These are phyloP conservation scores for Falco rusticolus DNA, from an alignment of 2,797 vertebrate species.

Conservation along the genomic window DNA sequence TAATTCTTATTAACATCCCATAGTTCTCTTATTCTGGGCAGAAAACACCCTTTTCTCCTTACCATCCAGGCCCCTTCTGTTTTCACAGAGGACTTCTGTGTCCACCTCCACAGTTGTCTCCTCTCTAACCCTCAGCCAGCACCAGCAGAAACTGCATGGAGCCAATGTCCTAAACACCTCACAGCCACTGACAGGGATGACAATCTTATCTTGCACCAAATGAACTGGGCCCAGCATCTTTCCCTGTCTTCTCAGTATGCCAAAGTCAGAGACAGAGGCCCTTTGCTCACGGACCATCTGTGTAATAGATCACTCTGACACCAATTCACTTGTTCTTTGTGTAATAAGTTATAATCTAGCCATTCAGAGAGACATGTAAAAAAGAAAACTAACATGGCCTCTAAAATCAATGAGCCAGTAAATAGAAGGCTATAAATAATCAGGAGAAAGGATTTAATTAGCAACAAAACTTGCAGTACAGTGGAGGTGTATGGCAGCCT, in stretches of 20 bases:
- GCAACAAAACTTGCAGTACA: neutral
- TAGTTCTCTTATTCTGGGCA: neutral
- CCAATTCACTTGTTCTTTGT: neutral
- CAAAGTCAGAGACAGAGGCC: neutral
- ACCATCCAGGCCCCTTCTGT: neutral
- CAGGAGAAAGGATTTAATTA: constrained; percentile 54
- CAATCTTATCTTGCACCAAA: neutral
- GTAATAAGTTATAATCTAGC: neutral
- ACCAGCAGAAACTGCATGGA: neutral
- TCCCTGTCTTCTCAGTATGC: neutral
- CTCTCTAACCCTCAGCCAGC: neutral
- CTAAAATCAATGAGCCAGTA: constrained; percentile 67
- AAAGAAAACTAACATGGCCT: constrained; percentile 46
- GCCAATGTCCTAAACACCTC: neutral
- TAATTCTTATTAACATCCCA: neutral
- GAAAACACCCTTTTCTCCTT: neutral
- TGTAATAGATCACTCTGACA: neutral
- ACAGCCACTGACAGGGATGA: neutral
- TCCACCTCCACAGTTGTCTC: neutral
- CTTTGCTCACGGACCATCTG: neutral
- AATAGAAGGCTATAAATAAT: constrained; percentile 57
- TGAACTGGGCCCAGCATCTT: neutral
- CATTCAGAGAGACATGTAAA: neutral
- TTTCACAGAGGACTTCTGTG: neutral
- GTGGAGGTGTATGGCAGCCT: neutral